Base-by-base conservation (phyloP, 2,888 invertebrate species). In the Drosophila picticornis region DNA sequence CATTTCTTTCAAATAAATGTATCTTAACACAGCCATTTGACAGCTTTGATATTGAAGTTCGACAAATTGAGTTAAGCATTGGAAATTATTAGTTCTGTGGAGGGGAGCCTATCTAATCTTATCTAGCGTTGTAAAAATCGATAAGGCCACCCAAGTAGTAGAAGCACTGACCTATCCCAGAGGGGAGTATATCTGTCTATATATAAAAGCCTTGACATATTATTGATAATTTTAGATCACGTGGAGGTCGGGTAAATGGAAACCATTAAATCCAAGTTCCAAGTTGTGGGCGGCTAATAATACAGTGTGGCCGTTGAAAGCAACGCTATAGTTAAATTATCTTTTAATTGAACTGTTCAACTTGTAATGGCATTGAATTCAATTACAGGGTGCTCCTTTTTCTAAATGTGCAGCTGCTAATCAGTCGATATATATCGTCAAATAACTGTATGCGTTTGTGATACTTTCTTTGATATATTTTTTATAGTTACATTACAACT, bases 121-220 rank as follows among this genome's bases (percentile, higher is more conserved):
- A 79, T 75, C 79, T 72, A 57, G 65, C 53, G 57, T 40, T 36
- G 57, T 34, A 19, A 31, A 71, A 78, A 79, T 79, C 72, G 61
- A 78, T 78, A 78, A 56, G 9, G 1, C n/a, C 4, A 2, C 13
- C 52, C n/a, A 3, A 9, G 22, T 38, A 4, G 13, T 25, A 1
- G 31, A 58, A 56, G 34, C 63, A 59, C 78, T 79, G 78, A 79
- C 78, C 75, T 79, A 79, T 79, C 72, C 79, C 40, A 19, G 32
- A 22, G 58, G 11, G 19, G 29, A 43, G 13, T 43, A 7, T 3
- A 25, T 25, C 2, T 46, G 9, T 46, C 13, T 25, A 16, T 46
- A 16, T 16, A 16, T 25, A 67, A 65, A 22, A 60, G 22, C 53
- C 51, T 51, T 48, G 62, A 46, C 51, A 72, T 63, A 65, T 75